phyloP scores from a whole-genome alignment of 2,113 vertebrate species.

The Chauna torquata region DNA sequence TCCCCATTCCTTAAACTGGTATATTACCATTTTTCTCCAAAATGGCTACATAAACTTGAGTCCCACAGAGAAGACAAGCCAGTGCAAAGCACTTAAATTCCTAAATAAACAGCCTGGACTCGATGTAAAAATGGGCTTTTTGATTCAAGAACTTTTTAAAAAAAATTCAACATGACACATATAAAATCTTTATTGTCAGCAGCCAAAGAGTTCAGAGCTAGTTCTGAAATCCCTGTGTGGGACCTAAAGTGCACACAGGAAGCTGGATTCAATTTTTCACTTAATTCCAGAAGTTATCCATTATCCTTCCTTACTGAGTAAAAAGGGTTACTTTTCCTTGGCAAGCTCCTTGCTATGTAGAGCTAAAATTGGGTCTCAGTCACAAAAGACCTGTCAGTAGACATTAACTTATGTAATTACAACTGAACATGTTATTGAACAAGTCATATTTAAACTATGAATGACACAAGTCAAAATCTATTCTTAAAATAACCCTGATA shows the following conservation, averaged over 20 bases:
- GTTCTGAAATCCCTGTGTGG: constrained; percentile 54
- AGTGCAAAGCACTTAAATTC: constrained; percentile 54
- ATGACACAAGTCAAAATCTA: constrained; percentile 52
- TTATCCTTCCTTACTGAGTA: constrained; percentile 61
- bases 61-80: constrained; percentile 2
- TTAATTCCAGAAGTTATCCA: constrained; percentile 70
- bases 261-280: constrained; percentile 70
- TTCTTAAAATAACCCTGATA: constrained; percentile 57
- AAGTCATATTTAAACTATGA: constrained; percentile 67
- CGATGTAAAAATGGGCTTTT: constrained; percentile 58
- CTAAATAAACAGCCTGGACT: constrained; percentile 56
- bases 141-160: constrained; percentile 49
- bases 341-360: constrained; percentile 43
- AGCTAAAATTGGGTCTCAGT: constrained; percentile 67
- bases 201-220: constrained; percentile 42
- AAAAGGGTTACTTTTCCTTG: constrained; percentile 56
- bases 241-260: constrained; percentile 51
- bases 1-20: background rate
- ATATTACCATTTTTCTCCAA: background rate
- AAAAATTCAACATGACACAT: constrained; percentile 65
- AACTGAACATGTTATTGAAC: constrained; percentile 60
- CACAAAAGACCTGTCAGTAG: constrained; percentile 70
- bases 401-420: constrained; percentile 69
- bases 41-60: background rate
- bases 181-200: constrained; percentile 69